A percentile compares a stretch with the other conserved stretches of the same genome.
Evolutionary conservation across 2,797 vertebrate genomes (phyloP).

Genomic region (Platalea minor): DNA sequence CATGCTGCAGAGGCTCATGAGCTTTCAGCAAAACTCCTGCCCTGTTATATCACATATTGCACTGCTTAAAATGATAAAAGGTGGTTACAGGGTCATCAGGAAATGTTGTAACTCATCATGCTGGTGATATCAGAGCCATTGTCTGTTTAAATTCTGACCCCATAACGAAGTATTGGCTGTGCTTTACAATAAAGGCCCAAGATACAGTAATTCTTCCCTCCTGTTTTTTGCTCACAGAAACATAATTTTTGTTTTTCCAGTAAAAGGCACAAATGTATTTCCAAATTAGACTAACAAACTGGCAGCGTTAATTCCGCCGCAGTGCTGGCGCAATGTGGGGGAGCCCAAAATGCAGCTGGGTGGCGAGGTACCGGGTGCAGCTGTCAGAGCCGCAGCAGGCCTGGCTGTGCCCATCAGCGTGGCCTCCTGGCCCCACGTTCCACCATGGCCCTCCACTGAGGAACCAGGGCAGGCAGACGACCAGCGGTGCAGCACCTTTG

Average conservation of each 20-base stretch:
- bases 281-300: background rate
- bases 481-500: background rate
- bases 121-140: background rate
- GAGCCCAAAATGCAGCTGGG: background rate
- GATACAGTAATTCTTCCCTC: background rate
- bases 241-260: background rate
- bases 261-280: background rate
- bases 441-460: rapidly evolving
- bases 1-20: background rate
- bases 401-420: background rate
- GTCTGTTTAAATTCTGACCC: background rate
- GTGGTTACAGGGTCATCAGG: too few species aligned
- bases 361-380: rapidly evolving
- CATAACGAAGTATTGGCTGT: background rate
- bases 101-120: background rate
- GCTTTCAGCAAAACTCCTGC: background rate
- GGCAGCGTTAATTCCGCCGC: background rate
- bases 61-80: background rate
- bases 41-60: rapidly evolving
- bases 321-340: rapidly evolving
- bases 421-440: background rate
- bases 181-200: background rate
- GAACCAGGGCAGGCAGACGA: background rate
- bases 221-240: background rate
- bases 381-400: rapidly evolving